These are phyloP conservation scores for Oncopodura yosiiana DNA, from an alignment of 1,140 invertebrate species.

Conservation along the genomic window DNA sequence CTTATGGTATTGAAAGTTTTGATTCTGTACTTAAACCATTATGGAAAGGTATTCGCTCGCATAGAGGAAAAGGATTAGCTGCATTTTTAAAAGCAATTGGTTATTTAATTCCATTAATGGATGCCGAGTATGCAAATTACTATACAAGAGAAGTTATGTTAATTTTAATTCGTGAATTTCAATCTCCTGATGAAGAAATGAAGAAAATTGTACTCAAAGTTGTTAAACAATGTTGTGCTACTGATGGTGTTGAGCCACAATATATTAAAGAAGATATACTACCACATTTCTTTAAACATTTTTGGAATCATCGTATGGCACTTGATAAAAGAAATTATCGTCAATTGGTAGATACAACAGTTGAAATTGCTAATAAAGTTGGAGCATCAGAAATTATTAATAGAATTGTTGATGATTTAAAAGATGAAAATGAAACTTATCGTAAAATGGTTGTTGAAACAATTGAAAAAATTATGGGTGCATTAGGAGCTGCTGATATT, in stretches of 20 bases:
- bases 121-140: constrained; percentile 99
- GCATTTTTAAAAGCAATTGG: constrained; percentile 99
- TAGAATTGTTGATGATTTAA: constrained; percentile 95
- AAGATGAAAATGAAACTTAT: constrained; percentile 99
- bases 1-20: constrained; percentile 99
- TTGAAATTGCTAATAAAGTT: constrained; percentile 99
- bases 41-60: constrained; percentile 98
- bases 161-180: constrained; percentile 97
- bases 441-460: constrained; percentile 99
- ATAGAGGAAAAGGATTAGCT: constrained; percentile 95
- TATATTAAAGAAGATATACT: constrained; percentile 99
- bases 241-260: constrained; percentile 97
- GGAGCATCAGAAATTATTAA: constrained; percentile 98
- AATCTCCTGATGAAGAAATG: constrained; percentile 99
- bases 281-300: constrained; percentile 98
- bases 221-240: constrained; percentile 99
- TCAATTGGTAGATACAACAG: constrained; percentile 97
- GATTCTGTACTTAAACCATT: constrained; percentile 97
- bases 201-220: constrained; percentile 99
- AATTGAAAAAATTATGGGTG: constrained; percentile 97
- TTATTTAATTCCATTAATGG: constrained; percentile 98
- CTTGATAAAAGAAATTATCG: constrained; percentile 94
- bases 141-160: constrained; percentile 99
- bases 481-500: constrained; percentile 65
- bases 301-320: constrained; percentile 99